phyloP scores from a whole-genome alignment of 2,888 invertebrate genomes.

The Dolichopus griseipennis region DNA sequence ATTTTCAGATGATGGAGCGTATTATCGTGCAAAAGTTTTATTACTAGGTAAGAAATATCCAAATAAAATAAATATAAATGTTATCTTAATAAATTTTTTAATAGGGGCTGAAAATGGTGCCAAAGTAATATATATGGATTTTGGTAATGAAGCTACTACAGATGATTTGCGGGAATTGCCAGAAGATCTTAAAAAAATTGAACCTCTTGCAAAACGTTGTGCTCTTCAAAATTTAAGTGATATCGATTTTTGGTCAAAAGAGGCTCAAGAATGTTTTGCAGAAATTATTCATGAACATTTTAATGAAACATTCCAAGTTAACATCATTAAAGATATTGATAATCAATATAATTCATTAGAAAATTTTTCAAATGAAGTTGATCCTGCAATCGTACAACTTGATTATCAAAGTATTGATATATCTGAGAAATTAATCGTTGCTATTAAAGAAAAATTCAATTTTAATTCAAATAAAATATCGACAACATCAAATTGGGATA shows the following conservation, averaged over 20 bases:
- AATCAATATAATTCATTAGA: neutral
- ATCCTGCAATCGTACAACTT: slow-evolving; percentile 11
- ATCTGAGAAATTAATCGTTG: neutral
- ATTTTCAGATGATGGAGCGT: slow-evolving; percentile 71
- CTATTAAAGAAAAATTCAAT: slow-evolving; percentile 7
- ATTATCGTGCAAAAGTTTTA: slow-evolving; percentile 78
- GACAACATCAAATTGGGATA: neutral
- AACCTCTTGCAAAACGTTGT: slow-evolving; percentile 53
- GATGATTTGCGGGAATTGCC: slow-evolving; percentile 53
- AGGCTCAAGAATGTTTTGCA: slow-evolving; percentile 54
- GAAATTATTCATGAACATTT: slow-evolving; percentile 58
- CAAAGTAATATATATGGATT: slow-evolving; percentile 47
- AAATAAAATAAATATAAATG: neutral
- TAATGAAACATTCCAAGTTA: slow-evolving; percentile 42
- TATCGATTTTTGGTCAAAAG: slow-evolving; percentile 51
- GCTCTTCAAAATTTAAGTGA: slow-evolving; percentile 45
- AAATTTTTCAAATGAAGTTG: neutral
- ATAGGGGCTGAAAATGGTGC: slow-evolving; percentile 40
- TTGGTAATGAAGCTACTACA: slow-evolving; percentile 52
- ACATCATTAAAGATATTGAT: slow-evolving; percentile 17
- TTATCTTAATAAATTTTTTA: no score
- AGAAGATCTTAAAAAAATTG: slow-evolving; percentile 48
- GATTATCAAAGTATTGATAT: slow-evolving; percentile 12
- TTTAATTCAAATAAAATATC: neutral
- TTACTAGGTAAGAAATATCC: neutral